A percentile compares a stretch with the other conserved stretches of the same genome.
Evolutionary conservation across 1,140 invertebrate genomes (phyloP).

Genomic region (Calliopsis andreniformis): DNA sequence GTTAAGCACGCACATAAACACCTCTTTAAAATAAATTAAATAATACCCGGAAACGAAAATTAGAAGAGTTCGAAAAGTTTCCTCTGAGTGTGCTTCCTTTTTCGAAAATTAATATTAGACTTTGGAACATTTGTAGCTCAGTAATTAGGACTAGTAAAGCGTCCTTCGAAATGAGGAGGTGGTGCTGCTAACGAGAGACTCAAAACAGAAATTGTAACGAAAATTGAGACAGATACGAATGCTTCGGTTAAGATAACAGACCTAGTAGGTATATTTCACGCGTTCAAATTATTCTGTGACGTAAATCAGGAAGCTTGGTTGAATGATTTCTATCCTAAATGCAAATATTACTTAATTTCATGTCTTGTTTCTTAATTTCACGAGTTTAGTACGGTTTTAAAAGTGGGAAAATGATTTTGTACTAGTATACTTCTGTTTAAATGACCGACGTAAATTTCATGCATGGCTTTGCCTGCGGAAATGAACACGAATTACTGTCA

Average conservation of each 20-base stretch:
- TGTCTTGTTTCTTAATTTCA: too few species aligned
- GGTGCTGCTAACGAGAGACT: slow-evolving; percentile 17
- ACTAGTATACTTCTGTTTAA: too few species aligned
- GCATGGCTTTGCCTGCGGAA: too few species aligned
- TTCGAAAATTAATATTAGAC: slow-evolving; percentile 44
- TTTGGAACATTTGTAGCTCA: slow-evolving; percentile 44
- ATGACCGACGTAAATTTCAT: too few species aligned
- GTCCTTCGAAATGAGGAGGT: slow-evolving; percentile 48
- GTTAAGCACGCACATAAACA: neutral
- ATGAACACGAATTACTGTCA: too few species aligned
- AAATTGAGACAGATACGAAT: slow-evolving; percentile 51
- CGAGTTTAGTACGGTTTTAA: too few species aligned
- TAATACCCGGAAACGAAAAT: slow-evolving; percentile 13
- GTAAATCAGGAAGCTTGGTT: neutral
- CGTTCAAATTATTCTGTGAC: too few species aligned
- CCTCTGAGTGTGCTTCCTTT: slow-evolving; percentile 8
- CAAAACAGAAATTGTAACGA: slow-evolving; percentile 36
- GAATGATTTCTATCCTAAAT: too few species aligned
- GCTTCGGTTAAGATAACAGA: slow-evolving; percentile 8
- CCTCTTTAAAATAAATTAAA: neutral
- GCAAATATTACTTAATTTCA: neutral
- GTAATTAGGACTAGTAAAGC: slow-evolving; percentile 49
- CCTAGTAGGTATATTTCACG: slow-evolving; percentile 34
- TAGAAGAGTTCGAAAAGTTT: slow-evolving; percentile 16
- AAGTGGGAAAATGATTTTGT: too few species aligned